Evolutionary conservation across 2,797 vertebrate species (phyloP).

Genomic region (Agapornis canus): DNA sequence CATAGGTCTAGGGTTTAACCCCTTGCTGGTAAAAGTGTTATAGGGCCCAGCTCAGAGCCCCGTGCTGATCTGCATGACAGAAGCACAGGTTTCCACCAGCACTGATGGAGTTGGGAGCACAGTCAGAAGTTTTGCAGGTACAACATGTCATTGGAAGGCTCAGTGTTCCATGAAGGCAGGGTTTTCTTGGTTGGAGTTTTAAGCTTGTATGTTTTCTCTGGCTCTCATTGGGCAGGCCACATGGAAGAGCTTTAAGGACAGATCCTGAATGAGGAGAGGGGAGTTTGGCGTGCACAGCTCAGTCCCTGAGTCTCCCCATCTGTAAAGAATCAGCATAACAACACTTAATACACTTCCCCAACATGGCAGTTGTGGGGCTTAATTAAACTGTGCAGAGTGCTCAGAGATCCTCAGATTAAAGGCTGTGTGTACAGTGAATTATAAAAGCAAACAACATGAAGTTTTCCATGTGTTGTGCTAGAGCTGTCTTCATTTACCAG

Average conservation of each 20-base stretch:
- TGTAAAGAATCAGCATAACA: constrained; percentile 57
- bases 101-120: fast-evolving
- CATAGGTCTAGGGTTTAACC: background rate
- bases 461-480: constrained; percentile 43
- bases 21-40: fast-evolving
- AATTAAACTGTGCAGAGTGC: constrained; percentile 44
- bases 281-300: background rate
- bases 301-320: background rate
- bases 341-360: constrained; percentile 26
- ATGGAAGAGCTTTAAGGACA: background rate
- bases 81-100: background rate
- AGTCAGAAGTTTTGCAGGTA: background rate
- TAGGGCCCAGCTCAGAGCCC: background rate
- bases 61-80: background rate
- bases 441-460: constrained; percentile 61
- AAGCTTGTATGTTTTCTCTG: background rate
- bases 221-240: background rate
- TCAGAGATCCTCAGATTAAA: constrained; percentile 32
- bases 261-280: background rate
- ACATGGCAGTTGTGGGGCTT: constrained; percentile 39
- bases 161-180: background rate
- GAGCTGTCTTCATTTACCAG: constrained; percentile 48
- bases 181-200: background rate
- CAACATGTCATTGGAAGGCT: background rate
- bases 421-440: constrained; percentile 35